Evolutionary conservation across 2,888 invertebrate genomes (phyloP).

Genomic region (Lacanobia oleracea): DNA sequence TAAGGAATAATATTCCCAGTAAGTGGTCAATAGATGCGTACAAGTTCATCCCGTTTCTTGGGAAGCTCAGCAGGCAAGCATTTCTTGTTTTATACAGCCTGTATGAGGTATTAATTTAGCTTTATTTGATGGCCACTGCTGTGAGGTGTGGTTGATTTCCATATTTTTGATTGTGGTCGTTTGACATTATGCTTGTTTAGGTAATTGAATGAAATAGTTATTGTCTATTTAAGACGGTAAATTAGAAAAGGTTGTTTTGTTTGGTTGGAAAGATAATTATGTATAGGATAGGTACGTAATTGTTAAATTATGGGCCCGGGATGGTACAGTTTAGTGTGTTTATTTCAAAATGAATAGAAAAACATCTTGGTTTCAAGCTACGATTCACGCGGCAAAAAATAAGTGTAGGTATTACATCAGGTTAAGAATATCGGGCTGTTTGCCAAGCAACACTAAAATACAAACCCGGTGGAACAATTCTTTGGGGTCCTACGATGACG

Average conservation of each 20-base stretch:
- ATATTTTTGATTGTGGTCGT: constrained; percentile 2
- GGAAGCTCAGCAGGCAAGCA: constrained; percentile 28
- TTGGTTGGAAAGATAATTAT: no score
- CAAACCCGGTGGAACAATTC: no score
- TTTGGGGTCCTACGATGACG: no score
- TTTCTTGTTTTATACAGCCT: constrained; percentile 37
- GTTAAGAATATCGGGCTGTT: no score
- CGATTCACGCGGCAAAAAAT: no score
- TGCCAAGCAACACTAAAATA: no score
- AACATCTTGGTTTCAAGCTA: background rate
- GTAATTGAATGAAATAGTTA: constrained; percentile 9
- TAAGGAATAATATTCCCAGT: constrained; percentile 16
- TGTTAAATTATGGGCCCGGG: no score
- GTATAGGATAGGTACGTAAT: no score
- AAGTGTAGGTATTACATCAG: no score
- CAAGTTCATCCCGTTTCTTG: constrained; percentile 4
- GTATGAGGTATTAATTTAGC: constrained; percentile 12
- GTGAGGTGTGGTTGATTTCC: constrained; percentile 10
- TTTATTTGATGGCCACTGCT: constrained; percentile 37
- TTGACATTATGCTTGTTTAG: background rate
- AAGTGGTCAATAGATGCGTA: constrained; percentile 21
- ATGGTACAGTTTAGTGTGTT: no score
- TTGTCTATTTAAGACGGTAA: background rate
- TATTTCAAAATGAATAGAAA: no score
- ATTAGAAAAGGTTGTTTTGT: no score